phyloP scores from a whole-genome alignment of 2,888 invertebrate genomes.

The Drosophila ezoana region DNA sequence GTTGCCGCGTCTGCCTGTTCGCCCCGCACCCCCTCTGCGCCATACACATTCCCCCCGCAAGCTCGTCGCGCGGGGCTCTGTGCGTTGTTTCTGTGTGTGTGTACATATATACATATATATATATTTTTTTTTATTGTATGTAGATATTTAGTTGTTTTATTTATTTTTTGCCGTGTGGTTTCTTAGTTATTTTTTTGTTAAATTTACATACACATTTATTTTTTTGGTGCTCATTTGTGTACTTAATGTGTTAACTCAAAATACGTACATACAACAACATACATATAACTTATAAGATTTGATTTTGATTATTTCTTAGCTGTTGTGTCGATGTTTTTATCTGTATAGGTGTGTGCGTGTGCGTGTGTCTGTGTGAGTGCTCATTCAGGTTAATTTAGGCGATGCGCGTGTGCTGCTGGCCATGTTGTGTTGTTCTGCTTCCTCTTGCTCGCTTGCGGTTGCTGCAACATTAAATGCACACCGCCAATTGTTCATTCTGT shows the following conservation, averaged over 20 bases:
- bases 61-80: slow-evolving; percentile 33
- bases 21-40: slow-evolving; percentile 2
- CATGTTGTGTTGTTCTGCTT: slow-evolving; percentile 17
- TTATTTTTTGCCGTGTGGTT: slow-evolving; percentile 43
- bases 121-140: slow-evolving; percentile 22
- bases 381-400: slow-evolving; percentile 51
- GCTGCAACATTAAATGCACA: background rate
- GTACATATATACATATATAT: background rate
- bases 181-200: slow-evolving; percentile 22
- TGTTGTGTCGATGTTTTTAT: slow-evolving; percentile 19
- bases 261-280: slow-evolving; percentile 1
- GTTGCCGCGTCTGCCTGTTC: slow-evolving; percentile 42
- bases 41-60: slow-evolving; percentile 16
- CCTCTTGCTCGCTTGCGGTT: slow-evolving; percentile 1
- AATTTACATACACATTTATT: slow-evolving; percentile 22
- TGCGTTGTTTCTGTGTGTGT: slow-evolving; percentile 27
- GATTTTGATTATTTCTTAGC: slow-evolving; percentile 22
- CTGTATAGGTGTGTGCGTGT: slow-evolving; percentile 12
- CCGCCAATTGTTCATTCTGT: background rate
- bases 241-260: slow-evolving; percentile 32
- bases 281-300: slow-evolving; percentile 28
- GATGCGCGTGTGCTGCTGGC: slow-evolving; percentile 28
- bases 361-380: slow-evolving; percentile 21
- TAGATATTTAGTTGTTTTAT: slow-evolving; percentile 19
- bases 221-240: slow-evolving; percentile 12